A percentile compares a stretch with the other conserved stretches of the same genome.
These are phyloP conservation scores for Phthorimaea operculella DNA, from an alignment of 1,140 invertebrate genomes.

Conservation along the genomic window DNA sequence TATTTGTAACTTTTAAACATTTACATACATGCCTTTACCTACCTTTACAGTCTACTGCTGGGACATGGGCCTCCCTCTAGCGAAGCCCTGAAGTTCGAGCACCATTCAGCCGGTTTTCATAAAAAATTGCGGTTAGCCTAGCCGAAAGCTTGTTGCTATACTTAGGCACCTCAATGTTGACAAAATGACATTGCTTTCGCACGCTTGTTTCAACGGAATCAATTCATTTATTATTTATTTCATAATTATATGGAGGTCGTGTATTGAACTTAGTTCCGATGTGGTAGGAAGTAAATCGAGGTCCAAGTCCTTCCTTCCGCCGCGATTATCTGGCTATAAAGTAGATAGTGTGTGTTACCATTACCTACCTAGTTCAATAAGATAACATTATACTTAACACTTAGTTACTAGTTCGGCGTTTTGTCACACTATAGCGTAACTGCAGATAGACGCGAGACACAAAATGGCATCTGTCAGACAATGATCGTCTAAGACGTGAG, in stretches of 20 bases:
- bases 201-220: slow-evolving; percentile 3
- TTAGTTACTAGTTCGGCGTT: not conserved
- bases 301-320: slow-evolving; percentile 50
- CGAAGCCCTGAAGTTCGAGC: no score
- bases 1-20: no score
- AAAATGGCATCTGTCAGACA: not conserved
- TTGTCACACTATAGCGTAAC: not conserved
- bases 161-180: not conserved
- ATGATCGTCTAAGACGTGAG: no score
- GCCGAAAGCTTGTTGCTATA: not conserved
- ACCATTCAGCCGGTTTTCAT: no score
- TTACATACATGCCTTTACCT: no score
- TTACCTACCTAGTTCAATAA: not conserved
- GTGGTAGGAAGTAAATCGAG: slow-evolving; percentile 46
- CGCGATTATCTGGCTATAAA: slow-evolving; percentile 20
- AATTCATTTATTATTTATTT: slow-evolving; percentile 12
- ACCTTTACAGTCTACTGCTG: no score
- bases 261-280: slow-evolving; percentile 20
- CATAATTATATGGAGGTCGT: slow-evolving; percentile 2
- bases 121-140: not conserved
- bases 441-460: not conserved
- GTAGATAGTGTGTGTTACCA: slow-evolving; percentile 1
- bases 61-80: no score
- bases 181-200: not conserved
- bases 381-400: not conserved